Base-by-base conservation (phyloP, 2,113 vertebrate genomes). In the Otis tarda region DNA sequence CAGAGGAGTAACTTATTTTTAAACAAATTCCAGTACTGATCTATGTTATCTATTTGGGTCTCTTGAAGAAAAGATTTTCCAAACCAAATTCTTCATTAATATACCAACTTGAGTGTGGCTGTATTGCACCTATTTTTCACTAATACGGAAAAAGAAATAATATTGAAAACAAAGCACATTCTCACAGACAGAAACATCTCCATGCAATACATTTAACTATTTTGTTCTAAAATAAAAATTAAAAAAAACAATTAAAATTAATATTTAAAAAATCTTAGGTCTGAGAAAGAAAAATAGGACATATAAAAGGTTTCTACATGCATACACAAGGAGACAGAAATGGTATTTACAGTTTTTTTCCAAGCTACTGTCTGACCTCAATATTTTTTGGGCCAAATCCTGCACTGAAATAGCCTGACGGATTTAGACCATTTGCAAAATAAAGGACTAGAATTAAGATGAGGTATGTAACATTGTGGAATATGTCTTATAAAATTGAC, bases 11-110 rank as follows among this genome's bases (percentile, higher is more conserved):
- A 93, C 31, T 85, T 86, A 50, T 79, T 69, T 37, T 93, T 55
- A 89, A 82, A 93, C 68, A 96, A 91, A 96, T 81, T 75, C 69
- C 56, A 80, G 55, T 77, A 93, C 41, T 85, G 79, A 89, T 69
- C 33, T 49, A 1, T 43, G 57, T 67, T 67, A 82, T 92, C 39
- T 94, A 60, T 31, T 33, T 53, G 33, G n/a, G 53, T 64, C 24
- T 90, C 79, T 61, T 55, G 41, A 64, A 87, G 84, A 83, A 87
- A 83, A 83, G 76, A 45, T 1, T 12, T 69, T 77, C 45, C 75
- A 71, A 93, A 24, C 55, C 30, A 86, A 83, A 41, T 57, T 82
- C 19, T 89, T 73, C 33, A n/a, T 60, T 67, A 92, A 61, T 50
- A 22, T 63, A 47, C 33, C 10, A 90, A 47, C 30, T 33, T 80